A percentile compares a stretch with the other conserved stretches of the same genome.
Conservation (phyloP, 2,888 invertebrate genomes). For the Cyclophora albipunctata region DNA sequence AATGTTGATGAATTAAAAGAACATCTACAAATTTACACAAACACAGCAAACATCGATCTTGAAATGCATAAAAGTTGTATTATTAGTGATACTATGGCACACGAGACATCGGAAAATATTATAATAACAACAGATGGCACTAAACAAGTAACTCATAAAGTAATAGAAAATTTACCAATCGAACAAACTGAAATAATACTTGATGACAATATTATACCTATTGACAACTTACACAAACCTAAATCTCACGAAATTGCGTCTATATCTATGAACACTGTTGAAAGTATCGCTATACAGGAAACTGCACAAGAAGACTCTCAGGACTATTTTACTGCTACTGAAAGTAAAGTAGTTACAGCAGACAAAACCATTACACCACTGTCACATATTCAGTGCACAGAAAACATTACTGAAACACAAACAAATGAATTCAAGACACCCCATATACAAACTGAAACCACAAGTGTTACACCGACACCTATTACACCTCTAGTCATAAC, state of each 20-base stretch:
- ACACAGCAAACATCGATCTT: constrained; percentile 34
- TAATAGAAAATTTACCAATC: constrained; percentile 41
- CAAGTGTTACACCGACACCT: constrained; percentile 42
- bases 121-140: constrained; percentile 40
- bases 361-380: constrained; percentile 44
- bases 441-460: constrained; percentile 31
- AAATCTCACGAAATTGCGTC: constrained; percentile 33
- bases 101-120: constrained; percentile 62
- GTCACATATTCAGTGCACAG: constrained; percentile 53
- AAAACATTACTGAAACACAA: constrained; percentile 45
- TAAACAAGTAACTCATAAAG: constrained; percentile 50
- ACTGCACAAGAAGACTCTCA: constrained; percentile 46
- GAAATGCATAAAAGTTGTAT: constrained; percentile 42
- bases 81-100: constrained; percentile 41
- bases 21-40: constrained; percentile 25
- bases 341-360: constrained; percentile 38
- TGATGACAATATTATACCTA: constrained; percentile 34
- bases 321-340: constrained; percentile 28
- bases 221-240: constrained; percentile 18
- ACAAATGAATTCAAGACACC: constrained; percentile 38
- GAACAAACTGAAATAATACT: constrained; percentile 44
- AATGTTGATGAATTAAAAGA: constrained; percentile 29
- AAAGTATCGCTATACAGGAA: constrained; percentile 52
- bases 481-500: constrained; percentile 50
- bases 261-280: constrained; percentile 34